A percentile compares a stretch with the other conserved stretches of the same genome.
Evolutionary conservation across 2,888 invertebrate species (phyloP).

Genomic region (Doris montereyensis): DNA sequence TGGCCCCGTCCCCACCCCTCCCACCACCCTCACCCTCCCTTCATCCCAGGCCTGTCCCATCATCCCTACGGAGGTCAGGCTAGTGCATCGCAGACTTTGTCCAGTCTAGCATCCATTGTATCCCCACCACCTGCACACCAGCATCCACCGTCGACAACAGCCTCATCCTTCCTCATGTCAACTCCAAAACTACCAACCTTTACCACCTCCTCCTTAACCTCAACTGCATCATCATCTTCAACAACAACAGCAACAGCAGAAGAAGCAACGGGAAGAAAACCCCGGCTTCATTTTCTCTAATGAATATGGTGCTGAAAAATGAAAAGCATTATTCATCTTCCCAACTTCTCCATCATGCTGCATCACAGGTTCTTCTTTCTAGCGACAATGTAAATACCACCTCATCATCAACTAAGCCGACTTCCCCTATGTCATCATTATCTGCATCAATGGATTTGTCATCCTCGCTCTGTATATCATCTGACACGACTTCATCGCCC

Average conservation of each 20-base stretch:
- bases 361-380: constrained; percentile 31
- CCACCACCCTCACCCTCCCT: constrained; percentile 18
- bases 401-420: not conserved
- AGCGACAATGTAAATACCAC: constrained; percentile 25
- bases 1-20: not conserved
- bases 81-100: constrained; percentile 39
- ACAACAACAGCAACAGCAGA: constrained; percentile 32
- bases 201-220: constrained; percentile 29
- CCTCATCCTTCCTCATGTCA: not conserved
- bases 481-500: not conserved
- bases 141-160: not conserved
- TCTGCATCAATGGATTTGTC: not conserved
- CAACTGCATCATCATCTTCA: constrained; percentile 36
- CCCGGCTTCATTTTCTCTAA: not conserved
- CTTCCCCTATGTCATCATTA: not conserved
- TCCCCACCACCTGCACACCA: constrained; percentile 42
- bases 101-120: constrained; percentile 36
- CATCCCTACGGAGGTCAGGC: constrained; percentile 29
- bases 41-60: not conserved
- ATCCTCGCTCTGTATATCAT: not conserved
- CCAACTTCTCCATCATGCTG: constrained; percentile 39
- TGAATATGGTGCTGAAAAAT: constrained; percentile 15
- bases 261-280: too few relatives aligned
- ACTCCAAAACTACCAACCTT: constrained; percentile 1
- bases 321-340: constrained; percentile 32